A percentile compares a stretch with the other conserved stretches of the same genome.
These are phyloP conservation scores for Latrodectus elegans DNA, from an alignment of 2,888 invertebrate species.

Conservation along the genomic window DNA sequence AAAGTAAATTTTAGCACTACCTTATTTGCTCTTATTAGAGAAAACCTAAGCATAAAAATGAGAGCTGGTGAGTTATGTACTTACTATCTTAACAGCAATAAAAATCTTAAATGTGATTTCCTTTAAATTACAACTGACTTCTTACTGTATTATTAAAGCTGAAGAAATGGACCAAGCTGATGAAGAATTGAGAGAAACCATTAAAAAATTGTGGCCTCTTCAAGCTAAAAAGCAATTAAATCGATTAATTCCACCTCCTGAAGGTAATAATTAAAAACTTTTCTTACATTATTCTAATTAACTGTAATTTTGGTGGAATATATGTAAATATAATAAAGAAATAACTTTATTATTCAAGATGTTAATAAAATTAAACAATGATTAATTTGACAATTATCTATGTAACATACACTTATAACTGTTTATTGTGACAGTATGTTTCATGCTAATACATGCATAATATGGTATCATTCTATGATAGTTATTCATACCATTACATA, in stretches of 20 bases:
- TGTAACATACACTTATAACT: too few relatives aligned
- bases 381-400: too few relatives aligned
- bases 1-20: constrained; percentile 99
- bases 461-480: too few relatives aligned
- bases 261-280: constrained; percentile 77
- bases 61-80: constrained; percentile 78
- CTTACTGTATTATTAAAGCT: constrained; percentile 77
- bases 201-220: constrained; percentile 97
- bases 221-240: constrained; percentile 98
- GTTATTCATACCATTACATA: too few relatives aligned
- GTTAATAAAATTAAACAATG: too few relatives aligned
- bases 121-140: neutral
- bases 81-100: too few relatives aligned
- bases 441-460: too few relatives aligned
- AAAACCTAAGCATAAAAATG: constrained; percentile 99
- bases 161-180: constrained; percentile 99
- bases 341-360: too few relatives aligned
- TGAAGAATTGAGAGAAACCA: constrained; percentile 93
- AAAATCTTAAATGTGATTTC: too few relatives aligned
- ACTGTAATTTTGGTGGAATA: neutral
- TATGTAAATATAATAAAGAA: too few relatives aligned
- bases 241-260: constrained; percentile 92
- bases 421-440: too few relatives aligned
- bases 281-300: neutral
- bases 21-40: constrained; percentile 97